These are phyloP conservation scores for Penaeus indicus DNA, from an alignment of 1,140 invertebrate species.

Conservation along the genomic window DNA sequence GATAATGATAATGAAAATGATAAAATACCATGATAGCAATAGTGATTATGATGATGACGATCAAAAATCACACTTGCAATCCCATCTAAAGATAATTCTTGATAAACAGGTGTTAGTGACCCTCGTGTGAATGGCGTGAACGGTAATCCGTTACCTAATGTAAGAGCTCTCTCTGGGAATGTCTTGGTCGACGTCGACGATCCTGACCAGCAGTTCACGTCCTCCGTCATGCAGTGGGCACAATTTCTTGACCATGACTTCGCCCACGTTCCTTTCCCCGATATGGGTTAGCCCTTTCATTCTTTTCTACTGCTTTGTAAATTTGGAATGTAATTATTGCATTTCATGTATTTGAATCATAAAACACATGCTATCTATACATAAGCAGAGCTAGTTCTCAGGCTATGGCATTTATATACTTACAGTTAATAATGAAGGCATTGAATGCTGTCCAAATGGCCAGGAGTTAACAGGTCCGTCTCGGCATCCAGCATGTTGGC, in stretches of 20 bases:
- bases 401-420: not conserved
- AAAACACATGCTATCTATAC: too few species aligned
- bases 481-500: constrained; percentile 74
- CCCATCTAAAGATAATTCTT: too few species aligned
- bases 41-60: not conserved
- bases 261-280: constrained; percentile 78
- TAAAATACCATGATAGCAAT: too few species aligned
- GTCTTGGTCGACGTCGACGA: constrained; percentile 78
- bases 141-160: constrained; percentile 76
- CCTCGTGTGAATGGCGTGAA: constrained; percentile 75
- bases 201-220: constrained; percentile 79
- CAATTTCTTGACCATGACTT: constrained; percentile 91
- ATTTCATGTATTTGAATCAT: too few species aligned
- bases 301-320: too few species aligned
- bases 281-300: constrained; percentile 73
- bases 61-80: too few species aligned
- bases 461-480: constrained; percentile 65
- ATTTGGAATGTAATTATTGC: too few species aligned
- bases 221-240: constrained; percentile 87
- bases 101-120: constrained; percentile 72
- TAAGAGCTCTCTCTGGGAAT: constrained; percentile 79
- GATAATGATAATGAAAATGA: not conserved
- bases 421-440: constrained; percentile 66
- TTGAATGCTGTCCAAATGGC: constrained; percentile 68
- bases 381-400: too few species aligned